Conservation (phyloP, 2,113 vertebrate species). For the Microcebus jonahi region DNA sequence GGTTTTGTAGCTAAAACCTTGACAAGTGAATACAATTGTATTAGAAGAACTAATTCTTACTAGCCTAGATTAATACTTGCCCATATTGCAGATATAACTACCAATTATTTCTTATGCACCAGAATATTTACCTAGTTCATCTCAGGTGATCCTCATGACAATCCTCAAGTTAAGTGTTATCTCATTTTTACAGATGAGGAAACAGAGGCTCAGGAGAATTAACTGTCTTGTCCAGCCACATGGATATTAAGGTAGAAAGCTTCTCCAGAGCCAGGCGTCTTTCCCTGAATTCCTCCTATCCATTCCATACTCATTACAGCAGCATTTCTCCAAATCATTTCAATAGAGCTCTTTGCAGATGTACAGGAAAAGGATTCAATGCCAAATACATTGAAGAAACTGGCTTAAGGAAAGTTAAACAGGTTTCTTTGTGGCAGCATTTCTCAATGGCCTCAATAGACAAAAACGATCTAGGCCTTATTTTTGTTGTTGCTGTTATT, state of each 20-base stretch:
- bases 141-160: background rate
- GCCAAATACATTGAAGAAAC: background rate
- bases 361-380: background rate
- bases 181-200: constrained; percentile 49
- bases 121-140: background rate
- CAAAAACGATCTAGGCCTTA: background rate
- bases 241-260: background rate
- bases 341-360: background rate
- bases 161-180: background rate
- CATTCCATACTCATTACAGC: background rate
- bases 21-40: background rate
- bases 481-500: background rate
- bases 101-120: background rate
- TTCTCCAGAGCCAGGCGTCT: background rate
- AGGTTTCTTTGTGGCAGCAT: background rate
- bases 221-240: background rate
- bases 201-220: background rate
- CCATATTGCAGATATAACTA: background rate
- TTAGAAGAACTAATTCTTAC: background rate
- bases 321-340: background rate
- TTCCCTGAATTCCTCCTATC: background rate
- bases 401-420: background rate
- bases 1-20: background rate
- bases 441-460: background rate
- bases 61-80: background rate